Base-by-base conservation (phyloP, 2,888 invertebrate species). In the Drosophila maculinotata region DNA sequence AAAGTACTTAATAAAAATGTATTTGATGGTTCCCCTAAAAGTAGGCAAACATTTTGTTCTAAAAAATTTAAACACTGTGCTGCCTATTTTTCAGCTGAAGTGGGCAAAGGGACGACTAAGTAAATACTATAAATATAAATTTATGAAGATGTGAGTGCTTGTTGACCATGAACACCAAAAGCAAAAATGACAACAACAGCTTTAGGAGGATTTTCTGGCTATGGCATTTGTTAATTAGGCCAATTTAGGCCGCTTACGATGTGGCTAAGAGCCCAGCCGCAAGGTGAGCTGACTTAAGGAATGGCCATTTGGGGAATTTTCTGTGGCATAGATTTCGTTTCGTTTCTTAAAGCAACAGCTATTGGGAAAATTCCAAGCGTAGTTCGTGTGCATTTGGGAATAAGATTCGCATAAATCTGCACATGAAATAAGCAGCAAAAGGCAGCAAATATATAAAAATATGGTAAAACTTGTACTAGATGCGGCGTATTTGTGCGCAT, bases 161-260 rank as follows among this genome's bases (percentile, higher is more conserved):
- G 1, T 14, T 23, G 28, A 20, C 8, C 33, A 14, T 6, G n/a
- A 14, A 7, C 45, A 49, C 10, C 28, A 52, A 14, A 17, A 33
- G 26, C 12, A 52, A 38, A 25, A 59, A 51, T 7, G 33, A 33
- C 20, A 17, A 4, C 30, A 57, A 52, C 15, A 30, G 70, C 52
- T 56, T 59, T 42, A 9, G 38, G 31, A n/a, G 26, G 28, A 41
- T 69, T 54, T 56, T 31, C 63, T 76, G 76, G 39, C 53, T 31
- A 23, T 69, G 79, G 69, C 76, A 82, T 85, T 79, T 64, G 69
- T 72, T 79, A 85, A 79, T 79, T 79, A 72, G 73, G 20, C 62
- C 65, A 64, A 54, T 72, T 82, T 53, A 38, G 45, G 38, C 25
- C 26, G 51, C 9, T 44, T 38, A 20, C n/a, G n/a, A n/a, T 35